Conservation (phyloP, 1,140 invertebrate genomes). For the Cryptotermes secundus region DNA sequence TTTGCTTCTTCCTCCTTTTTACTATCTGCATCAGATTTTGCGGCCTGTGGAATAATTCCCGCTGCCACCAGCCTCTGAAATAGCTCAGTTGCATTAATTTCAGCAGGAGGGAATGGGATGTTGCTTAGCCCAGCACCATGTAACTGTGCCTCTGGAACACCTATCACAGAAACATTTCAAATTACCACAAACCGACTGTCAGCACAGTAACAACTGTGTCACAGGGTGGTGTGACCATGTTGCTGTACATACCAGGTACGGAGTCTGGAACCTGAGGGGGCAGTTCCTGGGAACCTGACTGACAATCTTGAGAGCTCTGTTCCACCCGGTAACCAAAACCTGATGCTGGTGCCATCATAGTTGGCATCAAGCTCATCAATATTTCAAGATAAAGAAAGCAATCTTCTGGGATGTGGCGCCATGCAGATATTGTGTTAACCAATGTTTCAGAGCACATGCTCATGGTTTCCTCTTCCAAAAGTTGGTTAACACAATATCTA, state of each 20-base stretch:
- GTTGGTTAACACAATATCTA: no score
- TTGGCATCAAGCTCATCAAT: slow-evolving; percentile 62
- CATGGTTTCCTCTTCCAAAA: no score
- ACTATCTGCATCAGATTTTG: slow-evolving; percentile 50
- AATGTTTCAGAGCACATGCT: no score
- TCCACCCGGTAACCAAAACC: slow-evolving; percentile 40
- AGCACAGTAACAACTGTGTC: no score
- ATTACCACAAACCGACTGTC: background rate
- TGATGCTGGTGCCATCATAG: slow-evolving; percentile 41
- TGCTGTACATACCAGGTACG: background rate
- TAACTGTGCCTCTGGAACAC: background rate
- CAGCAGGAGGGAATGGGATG: slow-evolving; percentile 42
- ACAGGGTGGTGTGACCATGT: no score
- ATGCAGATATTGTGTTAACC: no score
- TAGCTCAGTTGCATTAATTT: slow-evolving; percentile 76
- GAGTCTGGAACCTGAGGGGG: background rate
- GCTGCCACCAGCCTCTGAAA: slow-evolving; percentile 80
- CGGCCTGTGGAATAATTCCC: slow-evolving; percentile 66
- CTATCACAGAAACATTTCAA: background rate
- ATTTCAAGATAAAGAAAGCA: no score
- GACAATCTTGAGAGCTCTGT: slow-evolving; percentile 31
- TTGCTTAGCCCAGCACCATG: slow-evolving; percentile 22
- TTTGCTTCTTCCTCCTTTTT: slow-evolving; percentile 48
- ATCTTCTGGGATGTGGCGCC: no score
- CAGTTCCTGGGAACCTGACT: background rate